phyloP scores from a whole-genome alignment of 37 sponge, comb jelly and placozoan species.

The Axinella damicornis region DNA sequence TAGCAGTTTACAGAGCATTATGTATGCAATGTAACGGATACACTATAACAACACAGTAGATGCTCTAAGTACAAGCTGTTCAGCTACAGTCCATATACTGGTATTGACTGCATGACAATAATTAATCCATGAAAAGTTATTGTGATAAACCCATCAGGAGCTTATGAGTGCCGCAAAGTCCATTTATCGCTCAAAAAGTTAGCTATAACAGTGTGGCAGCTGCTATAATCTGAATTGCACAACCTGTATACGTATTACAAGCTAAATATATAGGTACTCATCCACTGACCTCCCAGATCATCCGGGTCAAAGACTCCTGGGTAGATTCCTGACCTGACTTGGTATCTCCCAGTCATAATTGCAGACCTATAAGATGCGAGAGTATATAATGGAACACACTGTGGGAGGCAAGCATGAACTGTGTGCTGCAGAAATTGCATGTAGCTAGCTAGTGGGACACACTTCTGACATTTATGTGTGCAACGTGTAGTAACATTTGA shows the following conservation, averaged over 20 bases:
- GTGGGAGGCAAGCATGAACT: background rate
- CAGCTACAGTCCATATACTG: too few species aligned
- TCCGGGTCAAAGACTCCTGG: conserved; percentile 57
- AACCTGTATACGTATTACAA: background rate
- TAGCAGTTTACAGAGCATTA: background rate
- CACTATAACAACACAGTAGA: background rate
- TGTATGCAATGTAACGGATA: background rate
- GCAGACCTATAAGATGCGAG: conserved; percentile 38
- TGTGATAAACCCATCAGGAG: too few species aligned
- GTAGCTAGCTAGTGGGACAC: too few species aligned
- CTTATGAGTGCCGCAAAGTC: background rate
- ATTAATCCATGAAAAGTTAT: background rate
- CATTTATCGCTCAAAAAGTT: background rate
- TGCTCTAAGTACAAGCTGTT: too few species aligned
- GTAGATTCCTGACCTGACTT: conserved; percentile 62
- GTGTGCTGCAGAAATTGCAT: background rate
- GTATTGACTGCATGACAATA: too few species aligned
- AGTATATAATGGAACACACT: background rate
- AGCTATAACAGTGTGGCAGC: background rate
- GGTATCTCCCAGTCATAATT: conserved; percentile 73
- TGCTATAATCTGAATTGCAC: background rate
- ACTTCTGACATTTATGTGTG: too few species aligned
- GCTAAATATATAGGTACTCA: too few species aligned
- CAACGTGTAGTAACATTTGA: too few species aligned
- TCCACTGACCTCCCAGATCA: conserved; percentile 60